These are phyloP conservation scores for Pangasius mekongensis DNA, from an alignment of 2,797 vertebrate species.

Conservation along the genomic window DNA sequence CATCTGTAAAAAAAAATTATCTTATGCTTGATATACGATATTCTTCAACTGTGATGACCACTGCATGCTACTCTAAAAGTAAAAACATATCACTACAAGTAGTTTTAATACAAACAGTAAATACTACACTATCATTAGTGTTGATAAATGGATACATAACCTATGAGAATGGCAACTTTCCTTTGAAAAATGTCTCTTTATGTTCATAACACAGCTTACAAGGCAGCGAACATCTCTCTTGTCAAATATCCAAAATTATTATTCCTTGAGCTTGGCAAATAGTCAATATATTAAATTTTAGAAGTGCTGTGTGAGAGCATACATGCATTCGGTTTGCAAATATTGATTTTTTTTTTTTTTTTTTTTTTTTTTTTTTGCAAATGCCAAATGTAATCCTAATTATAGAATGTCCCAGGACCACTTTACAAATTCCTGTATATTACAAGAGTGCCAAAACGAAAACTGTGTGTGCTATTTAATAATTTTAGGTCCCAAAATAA, in stretches of 20 bases:
- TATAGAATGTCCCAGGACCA: background rate
- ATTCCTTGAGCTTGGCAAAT: slow-evolving; percentile 13
- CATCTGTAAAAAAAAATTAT: background rate
- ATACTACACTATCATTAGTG: background rate
- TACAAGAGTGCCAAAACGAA: background rate
- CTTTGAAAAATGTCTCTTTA: background rate
- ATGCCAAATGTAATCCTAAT: background rate
- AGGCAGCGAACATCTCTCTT: background rate
- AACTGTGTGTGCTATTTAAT: background rate
- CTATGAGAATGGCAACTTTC: background rate
- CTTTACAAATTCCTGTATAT: background rate
- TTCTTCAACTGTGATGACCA: background rate
- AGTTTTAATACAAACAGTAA: background rate
- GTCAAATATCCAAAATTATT: background rate
- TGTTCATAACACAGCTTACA: background rate
- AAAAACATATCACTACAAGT: background rate
- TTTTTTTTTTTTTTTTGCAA: slow-evolving; percentile 2
- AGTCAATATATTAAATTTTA: slow-evolving; percentile 12
- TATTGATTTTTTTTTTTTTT: background rate
- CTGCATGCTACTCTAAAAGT: background rate
- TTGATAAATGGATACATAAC: background rate
- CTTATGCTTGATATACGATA: background rate
- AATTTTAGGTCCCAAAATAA: background rate
- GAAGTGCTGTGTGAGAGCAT: background rate
- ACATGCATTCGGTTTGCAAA: background rate